Base-by-base conservation (phyloP, 2,797 vertebrate species). In the Muscicapa comitata region DNA sequence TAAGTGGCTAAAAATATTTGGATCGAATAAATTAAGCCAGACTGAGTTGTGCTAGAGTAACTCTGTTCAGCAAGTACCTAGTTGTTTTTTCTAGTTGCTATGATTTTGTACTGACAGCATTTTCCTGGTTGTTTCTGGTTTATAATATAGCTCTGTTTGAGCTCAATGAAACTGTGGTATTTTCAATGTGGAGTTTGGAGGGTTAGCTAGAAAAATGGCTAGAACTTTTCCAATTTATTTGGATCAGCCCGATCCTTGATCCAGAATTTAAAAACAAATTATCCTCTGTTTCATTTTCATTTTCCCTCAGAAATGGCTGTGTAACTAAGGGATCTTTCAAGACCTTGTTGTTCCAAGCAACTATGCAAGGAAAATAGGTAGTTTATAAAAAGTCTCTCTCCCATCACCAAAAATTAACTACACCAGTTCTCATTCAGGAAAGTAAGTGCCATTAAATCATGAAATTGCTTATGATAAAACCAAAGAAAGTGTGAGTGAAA, bases 401-500 rank as follows among this genome's bases (percentile, higher is more conserved):
- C 61, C 24, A 20, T 66, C n/a, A 85, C 31, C 24, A 73, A 82
- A 90, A 92, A 79, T 91, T 84, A 82, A 54, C 72, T 91, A 53
- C 53, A 80, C 84, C n/a, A 45, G 33, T 66, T 90, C 78, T 82
- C 51, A 74, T 59, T 88, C 85, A 91, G 66, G 37, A 94, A 95
- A 67, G 31, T 29, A 88, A 85, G 47, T 42, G 31, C 68, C 72
- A 89, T 93, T 95, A 95, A 94, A 79, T 95, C 73, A 93, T 50
- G 67, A 86, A 89, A 91, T 85, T 88, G 74, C 62, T 88, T 91
- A 88, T 66, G 79, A 96, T 87, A 95, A 86, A 96, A 84, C 91
- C 66, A 35, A 94, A 96, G 91, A 94, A 95, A 95, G 85, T 95
- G 85, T 95, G 88, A 96, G 86, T 86, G 89, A 93, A 95, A 95